A percentile compares a stretch with the other conserved stretches of the same genome.
Evolutionary conservation across 2,797 vertebrate genomes (phyloP).

Genomic region (Peromyscus nudipes): DNA sequence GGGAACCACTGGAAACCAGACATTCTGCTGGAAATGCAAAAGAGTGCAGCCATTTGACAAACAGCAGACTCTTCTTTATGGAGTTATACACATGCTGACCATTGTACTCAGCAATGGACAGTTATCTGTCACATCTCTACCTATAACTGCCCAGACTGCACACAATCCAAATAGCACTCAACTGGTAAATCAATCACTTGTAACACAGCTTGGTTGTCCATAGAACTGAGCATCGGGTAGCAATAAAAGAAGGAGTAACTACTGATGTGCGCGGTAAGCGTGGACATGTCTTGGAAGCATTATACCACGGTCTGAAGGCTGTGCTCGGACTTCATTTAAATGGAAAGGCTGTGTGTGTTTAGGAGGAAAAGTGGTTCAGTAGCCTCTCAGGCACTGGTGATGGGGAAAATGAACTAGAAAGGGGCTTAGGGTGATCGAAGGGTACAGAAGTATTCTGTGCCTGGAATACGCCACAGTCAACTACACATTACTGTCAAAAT

Average conservation of each 20-base stretch:
- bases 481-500: not conserved
- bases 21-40: not conserved
- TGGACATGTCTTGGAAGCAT: not conserved
- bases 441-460: not conserved
- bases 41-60: not conserved
- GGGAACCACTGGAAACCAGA: not conserved
- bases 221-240: not conserved
- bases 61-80: not conserved
- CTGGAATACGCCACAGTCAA: not conserved
- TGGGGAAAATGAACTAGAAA: not conserved
- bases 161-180: conserved; percentile 2
- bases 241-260: not conserved
- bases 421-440: rapidly evolving
- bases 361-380: not conserved
- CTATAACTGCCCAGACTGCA: not conserved
- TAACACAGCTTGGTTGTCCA: not conserved
- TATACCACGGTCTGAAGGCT: not conserved
- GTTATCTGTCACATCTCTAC: not conserved
- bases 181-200: not conserved
- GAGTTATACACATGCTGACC: not conserved
- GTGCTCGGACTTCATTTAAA: not conserved
- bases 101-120: not conserved
- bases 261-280: no score
- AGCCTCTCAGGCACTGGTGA: not conserved
- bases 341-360: not conserved